Evolutionary conservation across 2,888 invertebrate genomes (phyloP).

Genomic region (Ormyrus rosae): DNA sequence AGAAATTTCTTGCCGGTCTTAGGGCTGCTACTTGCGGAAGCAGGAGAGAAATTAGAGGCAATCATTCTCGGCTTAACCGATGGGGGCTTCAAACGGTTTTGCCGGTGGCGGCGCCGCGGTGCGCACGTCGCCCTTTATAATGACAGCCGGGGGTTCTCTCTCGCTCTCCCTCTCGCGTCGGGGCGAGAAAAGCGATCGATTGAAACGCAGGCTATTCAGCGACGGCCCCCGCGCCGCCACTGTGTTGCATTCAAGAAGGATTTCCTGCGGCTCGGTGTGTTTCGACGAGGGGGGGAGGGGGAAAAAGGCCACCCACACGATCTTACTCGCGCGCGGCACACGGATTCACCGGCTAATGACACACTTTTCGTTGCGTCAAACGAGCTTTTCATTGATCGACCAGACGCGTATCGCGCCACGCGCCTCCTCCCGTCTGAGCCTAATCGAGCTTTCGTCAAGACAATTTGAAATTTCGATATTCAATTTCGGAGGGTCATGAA

Average conservation of each 20-base stretch:
- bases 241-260: constrained; percentile 33
- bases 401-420: background rate
- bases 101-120: constrained; percentile 17
- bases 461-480: constrained; percentile 49
- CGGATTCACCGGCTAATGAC: constrained; percentile 39
- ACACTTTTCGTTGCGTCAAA: constrained; percentile 48
- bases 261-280: constrained; percentile 13
- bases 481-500: constrained; percentile 45
- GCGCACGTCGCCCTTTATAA: constrained; percentile 12
- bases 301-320: background rate
- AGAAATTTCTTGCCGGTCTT: constrained; percentile 70
- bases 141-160: background rate
- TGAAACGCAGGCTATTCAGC: constrained; percentile 31
- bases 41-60: constrained; percentile 70
- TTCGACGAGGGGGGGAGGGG: background rate
- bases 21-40: constrained; percentile 46
- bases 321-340: background rate
- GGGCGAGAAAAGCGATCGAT: constrained; percentile 22
- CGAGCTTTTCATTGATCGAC: constrained; percentile 46
- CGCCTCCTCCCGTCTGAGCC: background rate
- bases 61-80: constrained; percentile 72
- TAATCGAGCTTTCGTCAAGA: background rate
- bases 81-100: constrained; percentile 66
- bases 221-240: too few species aligned
- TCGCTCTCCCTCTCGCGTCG: too few species aligned